Percentiles rank a stretch among this genome's conserved stretches.
Conservation (phyloP, 2,113 vertebrate species). For the Tragelaphus strepsiceros region DNA sequence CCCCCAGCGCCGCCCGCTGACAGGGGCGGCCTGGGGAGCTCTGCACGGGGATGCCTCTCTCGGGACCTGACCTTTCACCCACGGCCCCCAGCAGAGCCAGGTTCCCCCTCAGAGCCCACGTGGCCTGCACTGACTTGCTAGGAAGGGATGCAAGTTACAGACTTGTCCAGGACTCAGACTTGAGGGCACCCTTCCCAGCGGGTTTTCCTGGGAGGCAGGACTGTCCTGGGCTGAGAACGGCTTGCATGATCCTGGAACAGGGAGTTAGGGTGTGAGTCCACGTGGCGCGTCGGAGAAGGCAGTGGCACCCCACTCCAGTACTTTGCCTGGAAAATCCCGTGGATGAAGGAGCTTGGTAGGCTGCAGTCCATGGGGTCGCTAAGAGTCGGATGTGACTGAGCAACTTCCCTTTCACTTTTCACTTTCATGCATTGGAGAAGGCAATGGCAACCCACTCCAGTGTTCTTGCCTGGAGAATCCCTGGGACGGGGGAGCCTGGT, state of each 20-base stretch:
- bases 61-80: accelerated
- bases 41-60: accelerated
- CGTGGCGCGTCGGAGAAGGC: not conserved
- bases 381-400: too few relatives aligned
- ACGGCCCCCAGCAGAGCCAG: not conserved
- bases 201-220: not conserved
- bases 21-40: accelerated
- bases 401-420: too few relatives aligned
- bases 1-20: not conserved
- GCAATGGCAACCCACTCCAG: too few relatives aligned
- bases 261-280: not conserved
- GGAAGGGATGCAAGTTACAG: not conserved
- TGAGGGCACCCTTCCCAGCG: not conserved
- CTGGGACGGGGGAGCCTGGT: too few relatives aligned
- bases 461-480: too few relatives aligned
- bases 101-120: accelerated
- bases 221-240: not conserved
- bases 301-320: too few relatives aligned
- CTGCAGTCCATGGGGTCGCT: too few relatives aligned
- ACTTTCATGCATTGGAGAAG: too few relatives aligned
- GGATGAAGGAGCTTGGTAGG: too few relatives aligned
- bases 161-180: not conserved
- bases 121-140: accelerated
- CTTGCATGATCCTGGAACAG: not conserved
- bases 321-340: too few relatives aligned